A percentile compares a stretch with the other conserved stretches of the same genome.
Conservation (phyloP, 2,113 vertebrate species). For the Alosa alosa region DNA sequence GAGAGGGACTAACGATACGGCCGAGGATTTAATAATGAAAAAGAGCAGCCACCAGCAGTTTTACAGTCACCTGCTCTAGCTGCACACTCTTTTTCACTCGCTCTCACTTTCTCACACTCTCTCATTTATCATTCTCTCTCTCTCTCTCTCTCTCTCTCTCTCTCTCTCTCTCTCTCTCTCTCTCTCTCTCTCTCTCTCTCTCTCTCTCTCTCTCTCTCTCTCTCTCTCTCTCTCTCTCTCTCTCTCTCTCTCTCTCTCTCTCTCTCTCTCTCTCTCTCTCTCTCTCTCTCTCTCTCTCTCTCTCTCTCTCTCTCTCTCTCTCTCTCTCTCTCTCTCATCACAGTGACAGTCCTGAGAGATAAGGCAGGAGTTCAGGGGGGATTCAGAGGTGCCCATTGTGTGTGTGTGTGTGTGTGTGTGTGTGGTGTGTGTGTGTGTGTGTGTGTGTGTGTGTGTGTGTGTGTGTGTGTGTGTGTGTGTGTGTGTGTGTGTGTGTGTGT, state of each 20-base stretch:
- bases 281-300: not conserved
- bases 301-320: not conserved
- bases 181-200: not conserved
- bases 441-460: not conserved
- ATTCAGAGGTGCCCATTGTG: not conserved
- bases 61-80: not conserved
- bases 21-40: not conserved
- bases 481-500: not conserved
- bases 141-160: not conserved
- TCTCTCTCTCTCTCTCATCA: not conserved
- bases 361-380: not conserved
- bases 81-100: not conserved
- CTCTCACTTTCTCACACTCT: not conserved
- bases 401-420: not conserved
- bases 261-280: not conserved
- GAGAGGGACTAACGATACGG: not conserved
- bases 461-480: not conserved
- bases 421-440: not conserved
- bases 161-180: not conserved
- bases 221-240: not conserved
- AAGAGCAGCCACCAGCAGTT: not conserved
- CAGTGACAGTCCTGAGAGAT: not conserved
- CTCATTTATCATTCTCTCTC: not conserved
- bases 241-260: not conserved
- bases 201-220: not conserved